phyloP scores from a whole-genome alignment of 1,140 invertebrate genomes.

The Hypsibius dujardini region DNA sequence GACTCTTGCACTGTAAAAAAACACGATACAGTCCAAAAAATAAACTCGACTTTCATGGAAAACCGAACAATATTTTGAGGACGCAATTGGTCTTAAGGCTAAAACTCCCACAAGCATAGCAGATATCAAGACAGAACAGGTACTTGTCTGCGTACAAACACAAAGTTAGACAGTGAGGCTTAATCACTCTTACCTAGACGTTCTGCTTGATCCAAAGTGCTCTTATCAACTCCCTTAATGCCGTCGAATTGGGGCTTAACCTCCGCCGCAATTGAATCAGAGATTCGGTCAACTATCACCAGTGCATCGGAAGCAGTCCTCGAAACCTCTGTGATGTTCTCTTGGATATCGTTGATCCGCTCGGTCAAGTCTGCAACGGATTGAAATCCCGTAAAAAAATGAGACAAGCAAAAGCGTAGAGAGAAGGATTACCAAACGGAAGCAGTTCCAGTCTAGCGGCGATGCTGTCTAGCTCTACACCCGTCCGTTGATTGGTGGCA shows the following conservation, averaged over 20 bases:
- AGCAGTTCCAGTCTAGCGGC: neutral
- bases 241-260: neutral
- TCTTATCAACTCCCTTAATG: neutral
- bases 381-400: neutral
- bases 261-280: neutral
- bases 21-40: too few species aligned
- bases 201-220: neutral
- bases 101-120: too few species aligned
- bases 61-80: too few species aligned
- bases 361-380: neutral
- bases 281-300: neutral
- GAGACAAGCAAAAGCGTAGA: too few species aligned
- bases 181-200: neutral
- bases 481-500: conserved; percentile 6
- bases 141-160: too few species aligned
- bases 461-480: neutral
- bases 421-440: neutral
- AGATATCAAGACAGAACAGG: too few species aligned
- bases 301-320: neutral
- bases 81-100: too few species aligned
- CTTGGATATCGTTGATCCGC: neutral
- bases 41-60: too few species aligned
- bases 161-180: too few species aligned
- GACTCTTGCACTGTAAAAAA: neutral
- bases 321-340: neutral